These are phyloP conservation scores for Ramphastos sulfuratus DNA, from an alignment of 2,113 vertebrate species.

Conservation along the genomic window DNA sequence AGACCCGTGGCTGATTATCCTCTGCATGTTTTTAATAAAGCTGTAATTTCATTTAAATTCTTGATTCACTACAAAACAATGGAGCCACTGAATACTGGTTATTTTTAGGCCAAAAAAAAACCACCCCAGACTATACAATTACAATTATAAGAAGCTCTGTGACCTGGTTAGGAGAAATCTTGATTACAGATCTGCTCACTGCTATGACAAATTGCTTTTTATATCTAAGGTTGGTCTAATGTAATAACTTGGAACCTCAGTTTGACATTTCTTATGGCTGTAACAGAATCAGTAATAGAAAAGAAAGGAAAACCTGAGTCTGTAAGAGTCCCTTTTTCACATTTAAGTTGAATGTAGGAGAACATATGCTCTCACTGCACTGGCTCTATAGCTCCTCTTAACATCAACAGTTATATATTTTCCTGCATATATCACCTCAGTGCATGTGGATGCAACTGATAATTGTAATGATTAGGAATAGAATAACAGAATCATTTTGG, in stretches of 20 bases:
- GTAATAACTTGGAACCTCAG: neutral
- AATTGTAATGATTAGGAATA: neutral
- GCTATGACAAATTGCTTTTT: neutral
- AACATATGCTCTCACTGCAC: neutral
- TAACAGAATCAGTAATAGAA: neutral
- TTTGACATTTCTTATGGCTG: neutral
- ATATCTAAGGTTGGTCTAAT: neutral
- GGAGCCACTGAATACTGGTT: neutral
- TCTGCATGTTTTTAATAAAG: conserved; percentile 37
- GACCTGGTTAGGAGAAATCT: neutral
- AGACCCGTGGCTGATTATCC: neutral
- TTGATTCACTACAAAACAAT: neutral
- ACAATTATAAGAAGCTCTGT: neutral
- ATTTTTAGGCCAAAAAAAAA: neutral
- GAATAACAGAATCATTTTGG: too few relatives aligned
- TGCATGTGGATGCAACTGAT: neutral
- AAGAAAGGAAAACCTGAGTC: neutral
- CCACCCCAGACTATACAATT: neutral
- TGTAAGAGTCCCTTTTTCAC: neutral
- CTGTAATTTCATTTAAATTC: conserved; percentile 47
- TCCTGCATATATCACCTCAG: neutral
- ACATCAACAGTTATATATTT: neutral
- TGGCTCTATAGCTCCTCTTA: neutral
- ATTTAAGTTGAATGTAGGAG: neutral
- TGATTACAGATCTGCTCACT: neutral